A percentile compares a stretch with the other conserved stretches of the same genome.
phyloP scores from a whole-genome alignment of 2,888 invertebrate genomes.

The Amphiduros pacificus region DNA sequence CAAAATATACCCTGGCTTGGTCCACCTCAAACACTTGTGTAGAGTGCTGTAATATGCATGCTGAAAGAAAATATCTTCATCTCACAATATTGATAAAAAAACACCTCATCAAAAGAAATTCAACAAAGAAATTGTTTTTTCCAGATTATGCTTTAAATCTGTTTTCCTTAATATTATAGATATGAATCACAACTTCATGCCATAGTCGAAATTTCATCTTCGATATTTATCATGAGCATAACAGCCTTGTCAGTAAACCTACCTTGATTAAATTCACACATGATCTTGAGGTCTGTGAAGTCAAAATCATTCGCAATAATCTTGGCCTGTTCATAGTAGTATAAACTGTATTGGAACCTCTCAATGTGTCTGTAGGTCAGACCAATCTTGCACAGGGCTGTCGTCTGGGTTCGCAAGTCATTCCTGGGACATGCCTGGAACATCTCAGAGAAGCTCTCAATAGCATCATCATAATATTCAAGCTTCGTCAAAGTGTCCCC shows the following conservation, averaged over 20 bases:
- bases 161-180: too few relatives aligned
- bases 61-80: too few relatives aligned
- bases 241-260: too few relatives aligned
- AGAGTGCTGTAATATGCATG: slow-evolving; percentile 47
- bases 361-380: slow-evolving; percentile 39
- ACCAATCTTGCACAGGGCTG: slow-evolving; percentile 47
- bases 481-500: slow-evolving; percentile 48
- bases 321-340: slow-evolving; percentile 42
- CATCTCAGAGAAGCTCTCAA: slow-evolving; percentile 33
- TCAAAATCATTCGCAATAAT: slow-evolving; percentile 36
- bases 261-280: slow-evolving; percentile 48
- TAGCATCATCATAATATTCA: slow-evolving; percentile 41
- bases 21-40: slow-evolving; percentile 47
- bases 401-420: slow-evolving; percentile 29
- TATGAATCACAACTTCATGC: too few relatives aligned
- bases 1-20: slow-evolving; percentile 42
- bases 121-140: too few relatives aligned
- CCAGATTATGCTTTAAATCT: too few relatives aligned
- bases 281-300: slow-evolving; percentile 38
- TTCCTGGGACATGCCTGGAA: slow-evolving; percentile 6
- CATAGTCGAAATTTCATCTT: too few relatives aligned
- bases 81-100: too few relatives aligned
- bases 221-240: too few relatives aligned
- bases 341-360: slow-evolving; percentile 43
- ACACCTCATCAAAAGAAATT: too few relatives aligned